Evolutionary conservation across 2,888 invertebrate genomes (phyloP).

Genomic region (Ligdia adustata): DNA sequence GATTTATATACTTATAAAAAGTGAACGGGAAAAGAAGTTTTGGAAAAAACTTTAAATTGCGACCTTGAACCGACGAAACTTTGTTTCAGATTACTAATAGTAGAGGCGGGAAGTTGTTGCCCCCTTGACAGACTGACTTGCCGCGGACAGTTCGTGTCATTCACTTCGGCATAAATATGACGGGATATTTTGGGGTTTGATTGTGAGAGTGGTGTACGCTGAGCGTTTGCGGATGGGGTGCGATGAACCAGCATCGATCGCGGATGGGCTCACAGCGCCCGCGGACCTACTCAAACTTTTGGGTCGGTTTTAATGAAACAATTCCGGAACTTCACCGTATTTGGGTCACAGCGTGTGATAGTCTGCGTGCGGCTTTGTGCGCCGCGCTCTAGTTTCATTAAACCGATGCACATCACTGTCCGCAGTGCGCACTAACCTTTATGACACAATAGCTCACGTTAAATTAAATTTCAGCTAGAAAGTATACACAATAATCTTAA

Average conservation of each 20-base stretch:
- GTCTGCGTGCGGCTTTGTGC: constrained; percentile 49
- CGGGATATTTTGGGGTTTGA: constrained; percentile 49
- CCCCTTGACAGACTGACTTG: constrained; percentile 64
- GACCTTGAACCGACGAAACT: constrained; percentile 83
- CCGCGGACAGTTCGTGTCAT: constrained; percentile 57
- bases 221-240: constrained; percentile 55
- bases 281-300: constrained; percentile 69
- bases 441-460: no score
- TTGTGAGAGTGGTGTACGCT: constrained; percentile 55
- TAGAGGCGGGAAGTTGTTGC: constrained; percentile 75
- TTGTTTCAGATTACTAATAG: constrained; percentile 83
- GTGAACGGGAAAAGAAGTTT: constrained; percentile 81
- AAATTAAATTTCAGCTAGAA: no score
- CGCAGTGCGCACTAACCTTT: background rate
- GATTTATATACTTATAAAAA: constrained; percentile 84
- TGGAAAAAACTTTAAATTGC: constrained; percentile 85
- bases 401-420: constrained; percentile 12
- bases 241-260: constrained; percentile 73
- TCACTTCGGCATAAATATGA: constrained; percentile 57
- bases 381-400: constrained; percentile 26
- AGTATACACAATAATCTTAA: no score
- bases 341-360: constrained; percentile 72
- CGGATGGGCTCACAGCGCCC: constrained; percentile 55
- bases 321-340: constrained; percentile 67
- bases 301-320: constrained; percentile 77